Base-by-base conservation (phyloP, 92 coral and sea anemone genomes). In the Chrysogorgia sp. region DNA sequence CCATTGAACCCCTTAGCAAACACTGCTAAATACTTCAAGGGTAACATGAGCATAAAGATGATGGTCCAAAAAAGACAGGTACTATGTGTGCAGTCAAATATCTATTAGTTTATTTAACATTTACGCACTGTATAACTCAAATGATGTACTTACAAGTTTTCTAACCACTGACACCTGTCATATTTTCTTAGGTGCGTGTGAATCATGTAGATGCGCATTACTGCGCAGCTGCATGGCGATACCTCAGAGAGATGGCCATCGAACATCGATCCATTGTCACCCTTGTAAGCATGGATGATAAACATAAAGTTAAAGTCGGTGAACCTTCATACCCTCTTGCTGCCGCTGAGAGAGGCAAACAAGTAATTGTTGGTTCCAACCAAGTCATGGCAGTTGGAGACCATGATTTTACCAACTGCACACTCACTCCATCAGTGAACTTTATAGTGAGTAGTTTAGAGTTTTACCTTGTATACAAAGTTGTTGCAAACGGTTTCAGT, bases 41-140 rank as follows among this genome's bases (percentile, higher is more conserved):
- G 75, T 41, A 63, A 32, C 6, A n/a, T n/a, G n/a, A n/a, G n/a
- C n/a, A n/a, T n/a, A n/a, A n/a, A n/a, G n/a, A n/a, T n/a, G n/a
- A n/a, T 63, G 82, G 61, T 77, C 2, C 82, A 77, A 43, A 77
- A 77, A 13, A 77, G 82, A 20, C 45, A 25, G 40, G 58, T 52
- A 52, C 58, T 52, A n/a, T n/a, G n/a, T 52, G 62, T 56, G 5
- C 29, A 56, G 21, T 8, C 23, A 56, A 56, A n/a, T 32, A 15
- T 52, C 58, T 52, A 52, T 19, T 52, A 52, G 58, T 52, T 52
- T 21, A 52, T 52, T 52, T 52, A 52, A 52, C 58, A 52, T 52
- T 52, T 15, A 52, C 23, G 58, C 23, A 26, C 23, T 19, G 23
- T 26, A 8, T 26, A 52, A 52, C 19, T 52, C 58, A 52, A 52